Conservation (phyloP, 1,140 invertebrate species). For the Pogonus chalceus region DNA sequence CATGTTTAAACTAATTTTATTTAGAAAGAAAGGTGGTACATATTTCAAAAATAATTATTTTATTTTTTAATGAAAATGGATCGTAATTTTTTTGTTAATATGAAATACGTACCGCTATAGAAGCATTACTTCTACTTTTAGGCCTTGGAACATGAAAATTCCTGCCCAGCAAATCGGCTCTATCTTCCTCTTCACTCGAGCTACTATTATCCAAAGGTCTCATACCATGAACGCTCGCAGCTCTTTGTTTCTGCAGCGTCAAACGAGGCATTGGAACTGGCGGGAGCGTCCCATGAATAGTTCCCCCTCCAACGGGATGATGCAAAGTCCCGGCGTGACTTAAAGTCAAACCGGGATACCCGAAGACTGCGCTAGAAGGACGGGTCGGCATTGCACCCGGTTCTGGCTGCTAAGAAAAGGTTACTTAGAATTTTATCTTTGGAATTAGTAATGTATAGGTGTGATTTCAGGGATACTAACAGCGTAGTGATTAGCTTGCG, state of each 20-base stretch:
- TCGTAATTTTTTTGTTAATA: no score
- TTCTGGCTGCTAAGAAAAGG: slow-evolving; percentile 41
- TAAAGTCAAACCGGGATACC: slow-evolving; percentile 48
- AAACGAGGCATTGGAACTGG: slow-evolving; percentile 63
- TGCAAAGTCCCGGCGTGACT: slow-evolving; percentile 33
- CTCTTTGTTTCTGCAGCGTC: slow-evolving; percentile 37
- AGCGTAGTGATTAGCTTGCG: slow-evolving; percentile 71
- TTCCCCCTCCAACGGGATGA: slow-evolving; percentile 31
- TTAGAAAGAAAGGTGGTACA: no score
- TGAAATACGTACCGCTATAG: slow-evolving; percentile 54
- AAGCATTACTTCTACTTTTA: slow-evolving; percentile 61
- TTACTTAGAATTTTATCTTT: no score
- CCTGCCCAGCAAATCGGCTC: slow-evolving; percentile 58
- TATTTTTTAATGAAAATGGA: no score
- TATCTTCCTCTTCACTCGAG: slow-evolving; percentile 57
- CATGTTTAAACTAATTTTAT: no score
- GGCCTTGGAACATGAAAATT: slow-evolving; percentile 64
- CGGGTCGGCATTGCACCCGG: slow-evolving; percentile 55
- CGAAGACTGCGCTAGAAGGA: slow-evolving; percentile 74
- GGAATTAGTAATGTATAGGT: background rate
- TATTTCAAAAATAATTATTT: no score
- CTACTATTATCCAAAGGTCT: slow-evolving; percentile 46
- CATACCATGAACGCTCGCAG: slow-evolving; percentile 37
- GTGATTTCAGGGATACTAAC: slow-evolving; percentile 37
- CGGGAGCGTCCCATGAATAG: slow-evolving; percentile 49